Base-by-base conservation (phyloP, 2,113 vertebrate genomes). In the Zingel zingel region DNA sequence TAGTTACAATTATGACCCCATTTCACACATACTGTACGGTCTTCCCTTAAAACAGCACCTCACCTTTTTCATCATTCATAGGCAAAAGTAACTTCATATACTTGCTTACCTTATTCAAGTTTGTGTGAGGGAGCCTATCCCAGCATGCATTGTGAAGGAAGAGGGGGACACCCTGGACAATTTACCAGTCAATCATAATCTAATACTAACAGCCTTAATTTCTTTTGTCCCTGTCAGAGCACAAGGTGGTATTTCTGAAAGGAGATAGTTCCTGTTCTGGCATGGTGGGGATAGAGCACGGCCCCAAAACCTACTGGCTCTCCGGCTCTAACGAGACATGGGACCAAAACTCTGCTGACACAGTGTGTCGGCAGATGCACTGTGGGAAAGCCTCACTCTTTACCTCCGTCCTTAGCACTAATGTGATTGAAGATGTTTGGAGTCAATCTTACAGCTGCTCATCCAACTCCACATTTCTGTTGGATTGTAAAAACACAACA, bases 231-330 rank as follows among this genome's bases (percentile, higher is more conserved):
- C 33, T 45, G 53, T 61, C 82, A 95, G 95, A 58, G 0, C 73
- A 76, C 36, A 70, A 48, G 45, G 12, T 84, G 19, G 7, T 90
- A 1, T 89, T 90, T 82, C 73, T 95, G 8, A 1, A 4, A 0
- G 88, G 86, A 1, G 0, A 21, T 2, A 0, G 6, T 0, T 4
- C 83, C 19, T 95, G 95, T 27, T 64, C 87, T 63, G 95, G 95
- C 11, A 5, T 0, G 0, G 90, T 95, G 16, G 30, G 15, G 19
- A 68, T 92, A 16, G 5, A 75, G 21, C 13, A 69, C 0, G 19
- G 0, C 0, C 0, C 0, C 0, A 1, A 30, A 0, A 58, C 0
- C 53, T 81, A 9, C 58, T 66, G 53, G 86, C 87, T 94, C 2
- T 85, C 89, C 0, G 88, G 91, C 3, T 85, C 85, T 0, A 30